A percentile compares a stretch with the other conserved stretches of the same genome.
Conservation (phyloP, 1,140 invertebrate genomes). For the Drosophila arawakana region DNA sequence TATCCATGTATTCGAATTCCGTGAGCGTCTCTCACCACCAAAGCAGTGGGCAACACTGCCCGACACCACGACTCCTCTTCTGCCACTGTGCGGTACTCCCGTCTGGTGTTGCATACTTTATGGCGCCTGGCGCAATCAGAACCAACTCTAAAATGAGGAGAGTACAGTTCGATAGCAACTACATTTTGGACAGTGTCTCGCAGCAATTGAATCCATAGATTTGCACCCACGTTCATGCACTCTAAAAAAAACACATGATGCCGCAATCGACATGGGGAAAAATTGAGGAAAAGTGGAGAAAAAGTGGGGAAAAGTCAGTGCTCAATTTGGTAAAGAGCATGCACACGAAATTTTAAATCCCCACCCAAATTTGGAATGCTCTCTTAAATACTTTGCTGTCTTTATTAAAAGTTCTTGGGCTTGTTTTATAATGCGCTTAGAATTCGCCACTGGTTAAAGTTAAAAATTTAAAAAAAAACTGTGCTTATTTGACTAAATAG, state of each 20-base stretch:
- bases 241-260: constrained; percentile 9
- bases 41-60: too few species aligned
- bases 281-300: neutral
- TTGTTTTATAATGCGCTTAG: neutral
- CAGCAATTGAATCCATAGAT: constrained; percentile 28
- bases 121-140: constrained; percentile 66
- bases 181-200: constrained; percentile 7
- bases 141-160: constrained; percentile 2
- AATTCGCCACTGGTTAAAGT: neutral
- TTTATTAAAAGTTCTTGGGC: neutral
- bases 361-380: neutral
- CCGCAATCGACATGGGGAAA: neutral
- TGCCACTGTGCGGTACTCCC: too few species aligned
- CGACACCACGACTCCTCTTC: too few species aligned
- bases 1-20: constrained; percentile 53
- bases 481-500: too few species aligned
- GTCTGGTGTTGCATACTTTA: constrained; percentile 68
- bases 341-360: neutral
- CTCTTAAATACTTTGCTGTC: constrained; percentile 2
- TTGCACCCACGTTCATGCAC: neutral
- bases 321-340: neutral
- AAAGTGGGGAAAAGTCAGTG: constrained; percentile 8
- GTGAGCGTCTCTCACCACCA: constrained; percentile 28
- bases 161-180: neutral
- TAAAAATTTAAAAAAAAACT: too few species aligned